These are phyloP conservation scores for Istiophorus platypterus DNA, from an alignment of 2,113 vertebrate species.

Conservation along the genomic window DNA sequence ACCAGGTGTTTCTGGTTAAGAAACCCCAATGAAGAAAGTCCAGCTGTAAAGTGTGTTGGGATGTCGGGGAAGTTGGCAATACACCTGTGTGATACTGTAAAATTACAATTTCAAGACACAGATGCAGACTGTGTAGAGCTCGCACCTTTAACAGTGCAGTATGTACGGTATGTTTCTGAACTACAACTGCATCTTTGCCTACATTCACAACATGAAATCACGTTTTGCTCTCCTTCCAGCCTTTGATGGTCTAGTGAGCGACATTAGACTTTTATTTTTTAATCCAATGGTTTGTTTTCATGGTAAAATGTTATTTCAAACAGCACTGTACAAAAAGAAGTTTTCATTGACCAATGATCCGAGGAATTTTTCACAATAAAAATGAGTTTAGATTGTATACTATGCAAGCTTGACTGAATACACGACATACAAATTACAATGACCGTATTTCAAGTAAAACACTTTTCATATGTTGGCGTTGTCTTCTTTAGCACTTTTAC, in stretches of 20 bases:
- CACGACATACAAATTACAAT: background rate
- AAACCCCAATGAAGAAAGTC: slow-evolving; percentile 54
- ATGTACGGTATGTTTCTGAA: background rate
- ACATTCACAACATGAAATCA: background rate
- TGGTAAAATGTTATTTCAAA: background rate
- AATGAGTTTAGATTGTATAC: background rate
- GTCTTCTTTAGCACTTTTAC: slow-evolving; percentile 20
- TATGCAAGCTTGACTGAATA: background rate
- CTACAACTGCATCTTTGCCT: background rate
- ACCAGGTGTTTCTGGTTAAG: slow-evolving; percentile 80
- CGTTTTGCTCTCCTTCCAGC: background rate
- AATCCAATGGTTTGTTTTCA: background rate
- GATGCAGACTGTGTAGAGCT: slow-evolving; percentile 6
- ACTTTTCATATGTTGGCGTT: background rate
- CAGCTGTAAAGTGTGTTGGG: slow-evolving; percentile 48
- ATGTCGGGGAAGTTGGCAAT: slow-evolving; percentile 43
- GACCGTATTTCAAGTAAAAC: background rate
- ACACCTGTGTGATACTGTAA: slow-evolving; percentile 38
- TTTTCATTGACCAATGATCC: background rate
- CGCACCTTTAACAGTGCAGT: background rate
- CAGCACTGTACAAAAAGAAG: background rate
- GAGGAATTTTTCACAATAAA: background rate
- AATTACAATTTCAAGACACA: slow-evolving; percentile 26
- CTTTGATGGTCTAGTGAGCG: background rate
- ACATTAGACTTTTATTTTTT: background rate